Percentiles rank a stretch among this genome's conserved stretches.
Conservation (phyloP, 2,888 invertebrate genomes). For the Calameuta idolon region DNA sequence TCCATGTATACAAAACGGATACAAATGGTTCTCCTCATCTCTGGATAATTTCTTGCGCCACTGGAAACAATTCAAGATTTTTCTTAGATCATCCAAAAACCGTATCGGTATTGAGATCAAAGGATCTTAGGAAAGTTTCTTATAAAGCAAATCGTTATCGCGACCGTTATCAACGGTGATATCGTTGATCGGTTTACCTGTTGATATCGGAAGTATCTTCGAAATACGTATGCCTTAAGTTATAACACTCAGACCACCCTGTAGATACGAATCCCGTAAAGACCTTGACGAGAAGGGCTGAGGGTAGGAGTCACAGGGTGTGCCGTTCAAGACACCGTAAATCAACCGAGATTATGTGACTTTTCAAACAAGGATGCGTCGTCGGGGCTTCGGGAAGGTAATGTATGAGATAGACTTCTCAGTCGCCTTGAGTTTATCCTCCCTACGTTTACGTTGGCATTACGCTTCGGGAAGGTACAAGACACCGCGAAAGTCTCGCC, state of each 20-base stretch:
- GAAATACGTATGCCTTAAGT: background rate
- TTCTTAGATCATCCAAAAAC: background rate
- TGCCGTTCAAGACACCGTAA: constrained; percentile 45
- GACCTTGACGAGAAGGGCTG: constrained; percentile 41
- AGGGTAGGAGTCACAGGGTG: constrained; percentile 44
- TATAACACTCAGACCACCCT: constrained; percentile 41
- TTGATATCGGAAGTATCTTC: background rate
- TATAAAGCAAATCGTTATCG: background rate
- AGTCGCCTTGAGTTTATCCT: constrained; percentile 27
- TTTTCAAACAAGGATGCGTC: constrained; percentile 57
- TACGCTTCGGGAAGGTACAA: background rate
- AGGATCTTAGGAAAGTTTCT: background rate
- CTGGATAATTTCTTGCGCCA: background rate
- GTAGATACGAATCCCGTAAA: constrained; percentile 43
- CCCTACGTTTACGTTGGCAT: constrained; percentile 3
- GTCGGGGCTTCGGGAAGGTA: constrained; percentile 41
- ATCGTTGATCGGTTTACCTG: background rate
- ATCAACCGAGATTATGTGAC: constrained; percentile 60
- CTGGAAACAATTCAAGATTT: background rate
- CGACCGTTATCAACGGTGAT: background rate
- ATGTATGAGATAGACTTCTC: constrained; percentile 46
- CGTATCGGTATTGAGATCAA: background rate
- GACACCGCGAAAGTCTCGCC: background rate
- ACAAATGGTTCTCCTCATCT: background rate
- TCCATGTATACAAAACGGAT: background rate